Conservation (phyloP, 2,888 invertebrate genomes). For the Schizaphis graminum region DNA sequence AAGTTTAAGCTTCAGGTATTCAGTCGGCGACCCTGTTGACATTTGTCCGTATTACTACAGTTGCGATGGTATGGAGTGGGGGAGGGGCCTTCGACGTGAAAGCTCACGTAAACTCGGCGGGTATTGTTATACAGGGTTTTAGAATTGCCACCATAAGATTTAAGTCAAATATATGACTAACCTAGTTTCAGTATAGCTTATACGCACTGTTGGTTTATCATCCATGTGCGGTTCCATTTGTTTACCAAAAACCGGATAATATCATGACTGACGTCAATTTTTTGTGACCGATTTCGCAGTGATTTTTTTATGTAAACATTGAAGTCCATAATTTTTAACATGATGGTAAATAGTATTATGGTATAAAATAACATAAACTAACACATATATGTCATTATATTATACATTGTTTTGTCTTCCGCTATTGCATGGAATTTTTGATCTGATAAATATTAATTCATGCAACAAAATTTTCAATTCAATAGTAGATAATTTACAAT, state of each 20-base stretch:
- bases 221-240: constrained; percentile 30
- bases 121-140: constrained; percentile 15
- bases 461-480: background rate
- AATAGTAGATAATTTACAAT: background rate
- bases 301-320: background rate
- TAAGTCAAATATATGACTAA: constrained; percentile 37
- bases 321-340: background rate
- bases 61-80: background rate
- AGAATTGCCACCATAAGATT: constrained; percentile 22
- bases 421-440: background rate
- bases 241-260: constrained; percentile 23
- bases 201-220: constrained; percentile 36
- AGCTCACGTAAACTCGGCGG: constrained; percentile 8
- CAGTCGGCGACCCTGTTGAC: constrained; percentile 2
- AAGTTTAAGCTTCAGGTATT: constrained; percentile 4
- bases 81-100: background rate
- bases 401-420: background rate
- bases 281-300: background rate
- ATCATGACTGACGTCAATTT: background rate
- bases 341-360: background rate
- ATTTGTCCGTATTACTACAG: constrained; percentile 30
- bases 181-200: constrained; percentile 17
- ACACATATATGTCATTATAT: background rate
- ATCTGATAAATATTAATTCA: background rate
- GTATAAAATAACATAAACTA: background rate